phyloP scores from a whole-genome alignment of 2,888 invertebrate genomes.

The Drosophila prostipennis region DNA sequence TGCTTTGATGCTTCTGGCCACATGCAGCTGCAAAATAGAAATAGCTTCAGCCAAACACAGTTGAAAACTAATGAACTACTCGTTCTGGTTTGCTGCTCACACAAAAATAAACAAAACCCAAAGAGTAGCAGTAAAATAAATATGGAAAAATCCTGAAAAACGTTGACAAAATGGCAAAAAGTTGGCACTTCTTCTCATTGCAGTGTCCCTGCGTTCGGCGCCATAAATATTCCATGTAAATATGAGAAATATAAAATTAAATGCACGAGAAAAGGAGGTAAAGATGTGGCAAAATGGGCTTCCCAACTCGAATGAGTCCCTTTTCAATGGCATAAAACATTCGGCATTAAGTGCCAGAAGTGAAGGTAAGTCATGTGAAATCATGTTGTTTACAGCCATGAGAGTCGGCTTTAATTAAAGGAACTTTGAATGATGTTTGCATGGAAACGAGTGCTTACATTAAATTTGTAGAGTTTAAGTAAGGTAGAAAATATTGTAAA shows the following conservation, averaged over 20 bases:
- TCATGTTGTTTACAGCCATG: not conserved
- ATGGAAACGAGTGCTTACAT: no score
- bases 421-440: not conserved
- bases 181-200: slow-evolving; percentile 4
- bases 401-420: slow-evolving; percentile 8
- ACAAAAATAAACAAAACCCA: slow-evolving; percentile 17
- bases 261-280: slow-evolving; percentile 33
- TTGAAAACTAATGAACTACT: slow-evolving; percentile 74
- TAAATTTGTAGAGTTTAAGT: not conserved
- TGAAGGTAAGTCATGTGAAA: slow-evolving; percentile 12
- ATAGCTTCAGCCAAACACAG: slow-evolving; percentile 36
- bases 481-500: no score
- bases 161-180: slow-evolving; percentile 39
- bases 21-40: slow-evolving; percentile 32
- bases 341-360: slow-evolving; percentile 15
- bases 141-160: slow-evolving; percentile 14
- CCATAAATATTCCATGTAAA: slow-evolving; percentile 55
- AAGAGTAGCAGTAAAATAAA: slow-evolving; percentile 5
- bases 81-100: slow-evolving; percentile 44
- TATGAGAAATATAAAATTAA: slow-evolving; percentile 63
- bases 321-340: slow-evolving; percentile 25
- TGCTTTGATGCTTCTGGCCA: slow-evolving; percentile 44
- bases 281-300: not conserved
- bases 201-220: slow-evolving; percentile 1
- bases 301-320: not conserved